Conservation (phyloP, 2,113 vertebrate species). For the Machaerirhynchus nigripectus region DNA sequence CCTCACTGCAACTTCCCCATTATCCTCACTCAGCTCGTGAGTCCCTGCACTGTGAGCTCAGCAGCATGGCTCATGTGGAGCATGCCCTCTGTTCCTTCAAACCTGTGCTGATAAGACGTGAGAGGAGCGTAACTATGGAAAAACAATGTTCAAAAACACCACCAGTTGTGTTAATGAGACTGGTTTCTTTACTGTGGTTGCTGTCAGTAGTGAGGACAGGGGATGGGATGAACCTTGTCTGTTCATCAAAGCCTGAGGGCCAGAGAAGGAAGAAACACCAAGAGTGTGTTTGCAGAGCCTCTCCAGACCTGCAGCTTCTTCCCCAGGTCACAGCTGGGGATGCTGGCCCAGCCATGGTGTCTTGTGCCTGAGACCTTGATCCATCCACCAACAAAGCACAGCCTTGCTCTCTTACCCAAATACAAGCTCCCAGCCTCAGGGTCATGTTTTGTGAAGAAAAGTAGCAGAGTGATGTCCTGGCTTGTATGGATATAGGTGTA, state of each 20-base stretch:
- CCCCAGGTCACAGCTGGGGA: neutral
- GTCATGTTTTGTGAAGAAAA: neutral
- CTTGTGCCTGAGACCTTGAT: neutral
- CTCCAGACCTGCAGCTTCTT: neutral
- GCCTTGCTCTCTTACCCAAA: neutral
- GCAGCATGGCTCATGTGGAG: neutral
- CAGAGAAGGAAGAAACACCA: neutral
- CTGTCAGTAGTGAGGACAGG: neutral
- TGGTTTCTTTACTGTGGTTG: neutral
- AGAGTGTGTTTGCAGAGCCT: neutral
- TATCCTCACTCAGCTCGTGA: fast-evolving
- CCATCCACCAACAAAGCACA: neutral
- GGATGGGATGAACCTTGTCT: neutral
- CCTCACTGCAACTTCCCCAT: neutral
- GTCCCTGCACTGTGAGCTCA: neutral
- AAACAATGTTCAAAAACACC: neutral
- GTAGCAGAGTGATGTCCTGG: neutral
- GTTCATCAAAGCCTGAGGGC: neutral
- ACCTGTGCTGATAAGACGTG: neutral
- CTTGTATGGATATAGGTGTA: neutral
- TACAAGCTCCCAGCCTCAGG: neutral
- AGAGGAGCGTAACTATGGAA: neutral
- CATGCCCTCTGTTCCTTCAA: neutral
- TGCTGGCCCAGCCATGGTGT: fast-evolving
- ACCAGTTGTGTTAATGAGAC: neutral